These are phyloP conservation scores for Metacarcinus magister DNA, from an alignment of 2,888 invertebrate genomes.

Conservation along the genomic window DNA sequence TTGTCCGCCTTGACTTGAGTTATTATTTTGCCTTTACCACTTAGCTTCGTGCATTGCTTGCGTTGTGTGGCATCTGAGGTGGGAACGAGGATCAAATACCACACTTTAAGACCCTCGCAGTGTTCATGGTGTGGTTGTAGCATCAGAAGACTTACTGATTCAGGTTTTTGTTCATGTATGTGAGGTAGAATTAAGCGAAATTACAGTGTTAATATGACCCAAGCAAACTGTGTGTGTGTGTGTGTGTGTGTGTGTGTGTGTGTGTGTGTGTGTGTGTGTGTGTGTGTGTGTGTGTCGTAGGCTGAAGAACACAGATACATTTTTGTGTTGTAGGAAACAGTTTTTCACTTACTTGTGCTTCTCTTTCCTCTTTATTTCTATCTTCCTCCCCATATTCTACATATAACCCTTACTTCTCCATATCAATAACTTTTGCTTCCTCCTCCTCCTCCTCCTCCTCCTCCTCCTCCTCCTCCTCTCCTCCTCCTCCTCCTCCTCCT, in stretches of 20 bases:
- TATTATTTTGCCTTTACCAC: background rate
- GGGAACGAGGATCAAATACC: background rate
- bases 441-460: background rate
- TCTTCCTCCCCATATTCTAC: background rate
- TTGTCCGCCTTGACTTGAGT: background rate
- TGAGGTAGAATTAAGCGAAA: background rate
- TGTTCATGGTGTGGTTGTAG: background rate
- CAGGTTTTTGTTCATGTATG: too few species aligned
- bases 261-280: constrained; percentile 1
- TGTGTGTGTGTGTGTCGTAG: background rate
- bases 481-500: background rate
- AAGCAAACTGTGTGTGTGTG: background rate
- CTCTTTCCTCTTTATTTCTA: background rate
- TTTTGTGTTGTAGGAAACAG: too few species aligned
- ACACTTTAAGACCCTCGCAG: background rate
- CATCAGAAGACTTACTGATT: too few species aligned
- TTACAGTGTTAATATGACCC: background rate
- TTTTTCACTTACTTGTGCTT: background rate
- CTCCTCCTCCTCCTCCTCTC: background rate
- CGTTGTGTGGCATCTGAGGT: background rate
- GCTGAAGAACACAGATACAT: too few species aligned
- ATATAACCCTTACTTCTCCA: background rate
- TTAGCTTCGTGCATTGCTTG: background rate
- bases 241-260: constrained; percentile 12
- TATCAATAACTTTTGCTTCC: background rate